A percentile compares a stretch with the other conserved stretches of the same genome.
phyloP scores from a whole-genome alignment of 2,113 vertebrate species.

The Glaucomys volans region DNA sequence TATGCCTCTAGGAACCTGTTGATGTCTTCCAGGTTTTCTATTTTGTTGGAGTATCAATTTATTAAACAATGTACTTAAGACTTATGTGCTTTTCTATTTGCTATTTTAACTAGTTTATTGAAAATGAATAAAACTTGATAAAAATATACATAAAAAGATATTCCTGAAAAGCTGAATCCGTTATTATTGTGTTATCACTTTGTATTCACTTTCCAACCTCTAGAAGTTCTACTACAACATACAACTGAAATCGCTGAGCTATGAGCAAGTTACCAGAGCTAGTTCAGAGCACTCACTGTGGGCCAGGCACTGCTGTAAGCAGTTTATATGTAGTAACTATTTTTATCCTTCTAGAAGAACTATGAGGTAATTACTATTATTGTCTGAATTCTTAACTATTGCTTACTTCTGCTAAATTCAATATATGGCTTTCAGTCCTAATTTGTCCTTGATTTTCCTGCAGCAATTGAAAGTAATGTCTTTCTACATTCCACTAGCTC shows the following conservation, averaged over 20 bases:
- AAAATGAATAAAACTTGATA: slow-evolving; percentile 4
- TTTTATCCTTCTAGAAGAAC: background rate
- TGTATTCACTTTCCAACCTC: background rate
- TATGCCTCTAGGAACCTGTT: too few species aligned
- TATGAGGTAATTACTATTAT: background rate
- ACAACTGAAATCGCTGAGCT: background rate
- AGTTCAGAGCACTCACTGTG: background rate
- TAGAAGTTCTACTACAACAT: background rate
- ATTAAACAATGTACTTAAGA: background rate
- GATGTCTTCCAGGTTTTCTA: too few species aligned
- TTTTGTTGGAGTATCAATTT: background rate
- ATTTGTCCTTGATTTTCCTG: background rate
- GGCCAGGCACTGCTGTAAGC: background rate
- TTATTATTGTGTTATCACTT: background rate
- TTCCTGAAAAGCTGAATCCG: background rate
- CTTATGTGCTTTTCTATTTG: background rate
- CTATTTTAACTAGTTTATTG: background rate
- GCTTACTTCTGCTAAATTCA: background rate
- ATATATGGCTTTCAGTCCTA: background rate
- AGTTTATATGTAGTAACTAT: background rate
- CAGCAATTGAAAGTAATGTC: background rate
- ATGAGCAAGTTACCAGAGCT: background rate
- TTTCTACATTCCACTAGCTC: background rate
- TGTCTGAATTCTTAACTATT: background rate
- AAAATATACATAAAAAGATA: background rate